Base-by-base conservation (phyloP, 1,140 invertebrate genomes). In the Brachionus rubens region DNA sequence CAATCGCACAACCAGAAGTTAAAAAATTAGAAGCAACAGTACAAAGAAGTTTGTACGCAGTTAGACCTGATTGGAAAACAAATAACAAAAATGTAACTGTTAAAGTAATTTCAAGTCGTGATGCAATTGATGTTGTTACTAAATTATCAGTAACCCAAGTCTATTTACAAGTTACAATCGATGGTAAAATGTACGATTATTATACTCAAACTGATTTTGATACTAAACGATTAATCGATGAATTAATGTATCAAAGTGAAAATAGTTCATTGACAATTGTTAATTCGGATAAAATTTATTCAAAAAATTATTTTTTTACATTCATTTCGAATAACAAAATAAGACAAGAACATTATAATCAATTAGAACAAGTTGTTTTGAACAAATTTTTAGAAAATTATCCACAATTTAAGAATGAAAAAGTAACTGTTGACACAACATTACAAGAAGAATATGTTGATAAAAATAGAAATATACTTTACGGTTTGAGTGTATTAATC, bases 151-250 rank as follows among this genome's bases (percentile, higher is more conserved):
- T 72, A 9, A 72, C 46, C 12, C 41, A 72, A 19, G 46, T 72
- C 28, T 72, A 72, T 54, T 19, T 72, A 40, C 68, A 72, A 72
- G 68, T 50, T 0, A 50, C 24, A 9, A 19, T 72, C 3, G 68
- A 72, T 28, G 26, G 41, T 41, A 16, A 72, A 54, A 30, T 52
- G 12, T 54, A 40, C 12, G 68, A 72, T 41, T 72, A 36, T 72
- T 72, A 72, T 33, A 72, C 68, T 14, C 68, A 72, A 50, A 72
- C 24, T 3, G 68, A 72, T 26, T 72, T 72, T 41, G 68, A 72
- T 33, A 72, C 68, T 21, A 9, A 24, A 1, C 46, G 47, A 9
- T 21, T 72, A 48, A 50, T 72, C 12, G 68, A 72, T 12, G 43
- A 72, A 41, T 41, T 72, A 5, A 50, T 14, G 9, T 72, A 72